Base-by-base conservation (phyloP, 2,888 invertebrate genomes). In the Habroteleia sp. region DNA sequence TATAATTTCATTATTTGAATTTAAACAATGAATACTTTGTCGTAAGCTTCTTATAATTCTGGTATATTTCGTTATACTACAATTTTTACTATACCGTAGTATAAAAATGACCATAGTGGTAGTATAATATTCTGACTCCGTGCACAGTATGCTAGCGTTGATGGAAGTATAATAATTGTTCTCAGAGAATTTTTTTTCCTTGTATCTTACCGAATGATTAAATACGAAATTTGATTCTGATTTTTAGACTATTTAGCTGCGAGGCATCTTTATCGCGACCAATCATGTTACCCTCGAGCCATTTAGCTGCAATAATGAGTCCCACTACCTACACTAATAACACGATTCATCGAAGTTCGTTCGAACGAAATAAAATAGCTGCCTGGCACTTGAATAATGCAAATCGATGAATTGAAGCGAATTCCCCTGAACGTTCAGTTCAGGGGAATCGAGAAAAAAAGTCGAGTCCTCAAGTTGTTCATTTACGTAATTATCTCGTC, bases 401-500 rank as follows among this genome's bases (percentile, higher is more conserved):
- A 63, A 50, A 58, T 73, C 65, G 44, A 58, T 58, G 37, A 56
- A 58, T 35, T 39, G 58, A 65, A 72, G 56, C 27, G n/a, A n/a
- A n/a, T n/a, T n/a, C n/a, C n/a, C n/a, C n/a, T n/a, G n/a, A n/a
- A 60, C 44, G 65, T 50, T 39, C 29, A 8, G 5, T 11, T 11
- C 8, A 20, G 39, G 27, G 25, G 25, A 20, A 11, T n/a, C 42
- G 25, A 6, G 17, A 27, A 56, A 48, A 65, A 52, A 63, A 25
- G 48, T 33, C 48, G 35, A 56, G 62, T 60, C 39, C 50, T 79
- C 75, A 69, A 78, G 78, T 80, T 78, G 78, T 79, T 80, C 78
- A 78, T 81, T 81, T 78, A 78, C 71, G 79, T 79, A 80, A 82
- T 82, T 82, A 80, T 79, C 79, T 77, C 77, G 76, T 79, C 78